Evolutionary conservation across 2,797 vertebrate genomes (phyloP).

Genomic region (Bovichtus variegatus): DNA sequence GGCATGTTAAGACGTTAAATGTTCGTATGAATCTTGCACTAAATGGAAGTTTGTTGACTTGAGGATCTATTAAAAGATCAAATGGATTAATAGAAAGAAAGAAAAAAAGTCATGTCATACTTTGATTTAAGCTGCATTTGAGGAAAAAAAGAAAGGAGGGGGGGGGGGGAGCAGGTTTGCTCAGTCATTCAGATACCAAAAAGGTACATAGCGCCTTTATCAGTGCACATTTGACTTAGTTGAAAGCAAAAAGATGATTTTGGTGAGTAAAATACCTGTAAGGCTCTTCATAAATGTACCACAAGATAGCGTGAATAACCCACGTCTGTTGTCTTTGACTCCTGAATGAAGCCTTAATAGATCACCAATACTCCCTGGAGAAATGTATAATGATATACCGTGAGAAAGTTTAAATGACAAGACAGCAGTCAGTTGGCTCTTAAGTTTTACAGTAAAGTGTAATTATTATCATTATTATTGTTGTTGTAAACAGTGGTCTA

Average conservation of each 20-base stretch:
- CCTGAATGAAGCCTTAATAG: conserved; percentile 43
- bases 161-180: conserved; percentile 12
- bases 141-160: conserved; percentile 17
- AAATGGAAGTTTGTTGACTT: conserved; percentile 36
- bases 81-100: conserved; percentile 21
- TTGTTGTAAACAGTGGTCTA: conserved; percentile 78
- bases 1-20: conserved; percentile 43
- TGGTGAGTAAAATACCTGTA: conserved; percentile 38
- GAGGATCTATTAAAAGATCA: conserved; percentile 22
- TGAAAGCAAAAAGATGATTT: conserved; percentile 26
- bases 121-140: conserved; percentile 49
- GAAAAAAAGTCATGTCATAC: conserved; percentile 28
- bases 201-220: conserved; percentile 35
- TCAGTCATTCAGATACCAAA: conserved; percentile 30
- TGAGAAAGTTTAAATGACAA: conserved; percentile 65
- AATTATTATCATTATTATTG: conserved; percentile 50
- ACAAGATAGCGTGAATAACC: conserved; percentile 14
- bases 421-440: conserved; percentile 74
- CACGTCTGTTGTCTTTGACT: conserved; percentile 27
- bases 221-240: conserved; percentile 47
- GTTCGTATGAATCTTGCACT: conserved; percentile 20
- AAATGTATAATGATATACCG: conserved; percentile 42
- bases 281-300: conserved; percentile 16
- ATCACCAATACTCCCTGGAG: conserved; percentile 56
- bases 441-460: conserved; percentile 70